Evolutionary conservation across 2,888 invertebrate species (phyloP).

Genomic region (Meghimatium bilineatum): DNA sequence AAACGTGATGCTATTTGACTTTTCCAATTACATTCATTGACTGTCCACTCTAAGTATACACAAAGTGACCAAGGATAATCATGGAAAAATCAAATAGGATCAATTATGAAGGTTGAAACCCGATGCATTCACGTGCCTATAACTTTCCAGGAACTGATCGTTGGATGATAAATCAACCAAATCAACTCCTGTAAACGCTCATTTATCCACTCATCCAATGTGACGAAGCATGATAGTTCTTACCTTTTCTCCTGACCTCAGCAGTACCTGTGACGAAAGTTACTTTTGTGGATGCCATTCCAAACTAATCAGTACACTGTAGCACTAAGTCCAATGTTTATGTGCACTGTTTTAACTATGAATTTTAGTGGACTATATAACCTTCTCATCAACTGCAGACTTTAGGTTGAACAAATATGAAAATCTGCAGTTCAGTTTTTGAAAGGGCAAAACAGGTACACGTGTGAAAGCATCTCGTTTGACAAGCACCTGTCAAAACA

Average conservation of each 20-base stretch:
- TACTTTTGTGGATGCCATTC: conserved; percentile 52
- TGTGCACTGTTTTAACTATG: background rate
- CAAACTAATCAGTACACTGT: background rate
- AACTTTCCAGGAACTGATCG: too few species aligned
- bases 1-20: too few species aligned
- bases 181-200: too few species aligned
- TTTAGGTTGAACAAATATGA: background rate
- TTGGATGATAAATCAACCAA: too few species aligned
- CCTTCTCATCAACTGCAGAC: background rate
- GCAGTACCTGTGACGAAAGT: conserved; percentile 57
- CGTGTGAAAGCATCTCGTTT: background rate
- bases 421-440: background rate
- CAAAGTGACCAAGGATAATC: too few species aligned
- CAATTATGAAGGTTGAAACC: too few species aligned
- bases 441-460: background rate
- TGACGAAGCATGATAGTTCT: background rate
- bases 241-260: conserved; percentile 56
- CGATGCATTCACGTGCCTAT: too few species aligned
- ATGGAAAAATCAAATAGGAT: too few species aligned
- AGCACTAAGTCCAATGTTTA: background rate
- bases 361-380: background rate
- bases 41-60: too few species aligned
- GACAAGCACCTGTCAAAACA: background rate
- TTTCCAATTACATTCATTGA: too few species aligned
- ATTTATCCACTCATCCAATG: background rate